Conservation (phyloP, 2,888 invertebrate genomes). For the Hypercompe scribonia region DNA sequence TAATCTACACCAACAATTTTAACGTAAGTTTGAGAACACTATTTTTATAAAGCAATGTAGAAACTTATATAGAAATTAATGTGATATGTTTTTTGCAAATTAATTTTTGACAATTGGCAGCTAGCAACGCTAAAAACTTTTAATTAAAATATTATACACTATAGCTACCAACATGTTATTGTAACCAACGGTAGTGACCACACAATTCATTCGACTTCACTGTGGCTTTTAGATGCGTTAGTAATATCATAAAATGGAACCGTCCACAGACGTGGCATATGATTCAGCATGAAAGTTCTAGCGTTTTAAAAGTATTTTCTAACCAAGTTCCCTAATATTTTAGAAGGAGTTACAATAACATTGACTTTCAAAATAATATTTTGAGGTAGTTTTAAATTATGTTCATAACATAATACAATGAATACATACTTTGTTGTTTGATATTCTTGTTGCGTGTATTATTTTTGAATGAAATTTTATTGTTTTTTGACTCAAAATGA, state of each 20-base stretch:
- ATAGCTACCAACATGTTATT: background rate
- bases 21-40: no score
- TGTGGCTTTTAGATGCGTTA: constrained; percentile 43
- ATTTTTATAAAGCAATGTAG: no score
- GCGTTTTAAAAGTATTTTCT: background rate
- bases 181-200: background rate
- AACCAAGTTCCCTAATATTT: background rate
- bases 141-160: background rate
- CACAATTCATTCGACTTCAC: constrained; percentile 30
- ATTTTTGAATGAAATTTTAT: no score
- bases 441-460: no score
- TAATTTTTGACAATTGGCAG: no score
- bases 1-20: no score
- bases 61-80: background rate
- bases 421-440: no score
- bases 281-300: constrained; percentile 10
- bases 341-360: background rate
- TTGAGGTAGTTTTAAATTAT: no score
- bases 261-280: constrained; percentile 27
- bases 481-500: no score
- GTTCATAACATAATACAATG: no score
- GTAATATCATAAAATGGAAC: constrained; percentile 47
- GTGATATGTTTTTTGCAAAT: background rate
- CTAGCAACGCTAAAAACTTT: no score
- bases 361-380: no score